phyloP scores from a whole-genome alignment of 1,140 invertebrate species.

The Cylas formicarius region DNA sequence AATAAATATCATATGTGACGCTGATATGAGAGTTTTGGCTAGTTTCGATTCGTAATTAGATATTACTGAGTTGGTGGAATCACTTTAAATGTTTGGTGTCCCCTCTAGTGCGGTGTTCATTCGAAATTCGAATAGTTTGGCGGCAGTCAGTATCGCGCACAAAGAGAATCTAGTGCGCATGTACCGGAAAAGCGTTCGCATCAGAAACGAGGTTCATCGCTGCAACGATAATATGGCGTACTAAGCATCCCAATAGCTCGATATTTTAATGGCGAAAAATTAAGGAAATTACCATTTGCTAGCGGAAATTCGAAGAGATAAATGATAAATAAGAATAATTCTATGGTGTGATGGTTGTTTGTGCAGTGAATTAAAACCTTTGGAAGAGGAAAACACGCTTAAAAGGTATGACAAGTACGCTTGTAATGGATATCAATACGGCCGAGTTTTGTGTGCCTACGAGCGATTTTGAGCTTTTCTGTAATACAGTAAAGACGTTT shows the following conservation, averaged over 20 bases:
- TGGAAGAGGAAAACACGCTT: not conserved
- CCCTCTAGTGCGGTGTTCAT: no score
- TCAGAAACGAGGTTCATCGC: no score
- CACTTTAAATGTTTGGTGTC: no score
- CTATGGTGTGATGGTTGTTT: slow-evolving; percentile 7
- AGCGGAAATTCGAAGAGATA: slow-evolving; percentile 9
- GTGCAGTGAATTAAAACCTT: slow-evolving; percentile 14
- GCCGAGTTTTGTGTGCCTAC: slow-evolving; percentile 33
- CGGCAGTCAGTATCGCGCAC: no score
- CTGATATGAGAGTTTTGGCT: no score
- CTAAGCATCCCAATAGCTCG: slow-evolving; percentile 1
- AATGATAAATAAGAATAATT: slow-evolving; percentile 13
- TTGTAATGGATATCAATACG: slow-evolving; percentile 31
- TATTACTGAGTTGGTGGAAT: no score
- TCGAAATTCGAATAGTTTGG: no score
- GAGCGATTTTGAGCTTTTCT: slow-evolving; percentile 32
- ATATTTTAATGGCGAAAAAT: slow-evolving; percentile 8
- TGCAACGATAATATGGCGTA: slow-evolving; percentile 13
- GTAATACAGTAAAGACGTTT: slow-evolving; percentile 30
- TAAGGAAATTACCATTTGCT: slow-evolving; percentile 1
- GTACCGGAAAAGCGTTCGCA: no score
- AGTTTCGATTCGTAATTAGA: no score
- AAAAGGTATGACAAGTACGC: slow-evolving; percentile 24
- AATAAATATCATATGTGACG: no score
- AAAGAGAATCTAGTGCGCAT: no score